phyloP scores from a whole-genome alignment of 2,797 vertebrate genomes.

The Champsocephalus gunnari region DNA sequence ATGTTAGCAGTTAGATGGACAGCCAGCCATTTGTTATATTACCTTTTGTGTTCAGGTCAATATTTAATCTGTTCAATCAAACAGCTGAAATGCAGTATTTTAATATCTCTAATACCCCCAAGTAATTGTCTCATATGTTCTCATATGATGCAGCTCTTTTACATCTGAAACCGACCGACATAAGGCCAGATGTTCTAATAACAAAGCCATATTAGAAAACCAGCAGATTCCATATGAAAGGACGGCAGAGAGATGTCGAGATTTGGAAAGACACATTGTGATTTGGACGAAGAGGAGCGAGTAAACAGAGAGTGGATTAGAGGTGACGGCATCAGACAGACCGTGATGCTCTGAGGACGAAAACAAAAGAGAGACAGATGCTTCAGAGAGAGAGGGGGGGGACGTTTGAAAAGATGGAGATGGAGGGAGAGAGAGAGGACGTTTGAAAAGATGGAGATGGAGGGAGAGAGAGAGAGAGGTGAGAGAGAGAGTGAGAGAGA shows the following conservation, averaged over 20 bases:
- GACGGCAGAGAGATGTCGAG: slow-evolving; percentile 10
- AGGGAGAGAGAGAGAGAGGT: background rate
- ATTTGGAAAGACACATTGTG: too few relatives aligned
- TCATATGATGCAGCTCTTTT: too few relatives aligned
- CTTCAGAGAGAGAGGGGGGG: background rate
- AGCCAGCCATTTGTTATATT: too few relatives aligned
- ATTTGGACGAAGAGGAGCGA: background rate
- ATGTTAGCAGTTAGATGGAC: background rate
- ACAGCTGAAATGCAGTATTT: too few relatives aligned
- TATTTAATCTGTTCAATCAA: too few relatives aligned
- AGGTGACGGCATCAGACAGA: slow-evolving; percentile 18
- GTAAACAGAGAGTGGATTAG: slow-evolving; percentile 5
- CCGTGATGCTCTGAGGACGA: background rate
- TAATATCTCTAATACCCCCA: too few relatives aligned
- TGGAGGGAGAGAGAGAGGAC: background rate
- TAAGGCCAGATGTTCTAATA: background rate
- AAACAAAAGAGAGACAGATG: slow-evolving; percentile 16
- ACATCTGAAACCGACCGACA: too few relatives aligned
- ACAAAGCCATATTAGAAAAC: background rate
- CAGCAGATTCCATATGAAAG: background rate
- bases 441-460: too few relatives aligned
- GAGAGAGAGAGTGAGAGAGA: too few relatives aligned
- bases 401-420: background rate
- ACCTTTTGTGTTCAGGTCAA: too few relatives aligned
- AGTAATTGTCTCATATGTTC: too few relatives aligned